These are phyloP conservation scores for Dryadula phaetusa DNA, from an alignment of 2,888 invertebrate species.

Conservation along the genomic window DNA sequence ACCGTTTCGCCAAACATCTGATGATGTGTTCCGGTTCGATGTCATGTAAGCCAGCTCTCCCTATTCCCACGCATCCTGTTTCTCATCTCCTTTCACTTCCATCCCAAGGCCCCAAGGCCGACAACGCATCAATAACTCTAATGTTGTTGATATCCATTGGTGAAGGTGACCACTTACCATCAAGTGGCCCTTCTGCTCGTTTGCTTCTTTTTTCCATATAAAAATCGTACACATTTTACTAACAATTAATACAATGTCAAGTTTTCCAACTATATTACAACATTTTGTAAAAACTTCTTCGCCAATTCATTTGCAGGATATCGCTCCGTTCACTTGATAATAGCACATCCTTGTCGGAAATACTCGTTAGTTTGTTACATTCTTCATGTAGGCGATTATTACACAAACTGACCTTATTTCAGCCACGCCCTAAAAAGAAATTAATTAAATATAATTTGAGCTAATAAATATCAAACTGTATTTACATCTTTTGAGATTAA, in stretches of 20 bases:
- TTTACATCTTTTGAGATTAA: neutral
- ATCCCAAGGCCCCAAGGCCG: too few species aligned
- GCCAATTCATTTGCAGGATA: neutral
- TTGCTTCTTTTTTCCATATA: too few species aligned
- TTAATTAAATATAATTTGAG: neutral
- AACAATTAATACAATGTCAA: neutral
- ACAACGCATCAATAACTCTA: too few species aligned
- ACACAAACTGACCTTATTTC: slow-evolving; percentile 4
- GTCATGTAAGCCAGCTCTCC: too few species aligned
- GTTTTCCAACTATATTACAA: neutral
- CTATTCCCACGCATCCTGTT: too few species aligned
- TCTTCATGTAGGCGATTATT: neutral
- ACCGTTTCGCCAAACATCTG: too few species aligned
- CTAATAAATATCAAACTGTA: neutral
- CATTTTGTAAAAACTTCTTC: neutral
- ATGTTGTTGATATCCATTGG: too few species aligned
- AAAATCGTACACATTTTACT: too few species aligned
- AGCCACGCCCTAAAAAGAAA: neutral
- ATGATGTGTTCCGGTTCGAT: too few species aligned
- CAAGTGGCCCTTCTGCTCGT: too few species aligned
- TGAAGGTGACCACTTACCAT: too few species aligned
- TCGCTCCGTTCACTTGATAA: neutral
- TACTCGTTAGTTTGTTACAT: neutral
- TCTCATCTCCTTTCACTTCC: too few species aligned
- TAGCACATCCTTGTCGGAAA: slow-evolving; percentile 4